These are phyloP conservation scores for Doryteuthis pealeii DNA, from an alignment of 1,140 invertebrate genomes.

Conservation along the genomic window DNA sequence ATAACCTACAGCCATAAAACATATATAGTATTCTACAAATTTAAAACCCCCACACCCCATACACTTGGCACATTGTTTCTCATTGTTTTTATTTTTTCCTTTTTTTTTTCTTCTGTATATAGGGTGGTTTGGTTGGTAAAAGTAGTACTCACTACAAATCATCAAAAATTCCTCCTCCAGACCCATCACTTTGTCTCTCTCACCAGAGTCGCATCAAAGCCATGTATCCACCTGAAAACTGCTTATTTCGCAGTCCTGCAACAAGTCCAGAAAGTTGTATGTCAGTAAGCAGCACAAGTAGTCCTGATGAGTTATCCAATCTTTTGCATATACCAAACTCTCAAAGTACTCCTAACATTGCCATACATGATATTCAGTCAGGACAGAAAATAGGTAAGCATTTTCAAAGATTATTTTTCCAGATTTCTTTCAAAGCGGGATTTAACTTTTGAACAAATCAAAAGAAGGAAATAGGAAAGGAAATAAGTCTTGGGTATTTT, in stretches of 20 bases:
- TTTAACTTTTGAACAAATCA: too few species aligned
- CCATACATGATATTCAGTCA: slow-evolving; percentile 4
- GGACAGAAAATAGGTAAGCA: too few species aligned
- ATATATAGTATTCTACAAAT: too few species aligned
- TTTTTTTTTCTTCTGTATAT: slow-evolving; percentile 19
- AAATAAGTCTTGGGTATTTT: too few species aligned
- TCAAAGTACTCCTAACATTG: background rate
- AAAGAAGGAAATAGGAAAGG: too few species aligned
- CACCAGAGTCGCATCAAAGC: slow-evolving; percentile 47
- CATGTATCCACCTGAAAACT: slow-evolving; percentile 38
- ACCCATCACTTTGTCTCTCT: slow-evolving; percentile 44
- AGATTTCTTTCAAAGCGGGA: too few species aligned
- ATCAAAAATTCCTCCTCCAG: slow-evolving; percentile 14
- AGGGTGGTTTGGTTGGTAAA: slow-evolving; percentile 40
- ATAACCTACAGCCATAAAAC: too few species aligned
- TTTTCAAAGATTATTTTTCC: too few species aligned
- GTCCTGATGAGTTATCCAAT: slow-evolving; percentile 17
- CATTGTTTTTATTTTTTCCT: too few species aligned
- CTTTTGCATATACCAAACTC: background rate
- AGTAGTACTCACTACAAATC: slow-evolving; percentile 17
- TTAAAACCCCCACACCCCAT: too few species aligned
- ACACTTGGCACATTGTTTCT: too few species aligned
- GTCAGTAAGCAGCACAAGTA: slow-evolving; percentile 13
- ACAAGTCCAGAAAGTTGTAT: slow-evolving; percentile 4
- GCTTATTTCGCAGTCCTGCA: background rate